Evolutionary conservation across 2,888 invertebrate species (phyloP), one percentile per base, ranked within the genome.

Genomic region (Dryadula phaetusa): DNA sequence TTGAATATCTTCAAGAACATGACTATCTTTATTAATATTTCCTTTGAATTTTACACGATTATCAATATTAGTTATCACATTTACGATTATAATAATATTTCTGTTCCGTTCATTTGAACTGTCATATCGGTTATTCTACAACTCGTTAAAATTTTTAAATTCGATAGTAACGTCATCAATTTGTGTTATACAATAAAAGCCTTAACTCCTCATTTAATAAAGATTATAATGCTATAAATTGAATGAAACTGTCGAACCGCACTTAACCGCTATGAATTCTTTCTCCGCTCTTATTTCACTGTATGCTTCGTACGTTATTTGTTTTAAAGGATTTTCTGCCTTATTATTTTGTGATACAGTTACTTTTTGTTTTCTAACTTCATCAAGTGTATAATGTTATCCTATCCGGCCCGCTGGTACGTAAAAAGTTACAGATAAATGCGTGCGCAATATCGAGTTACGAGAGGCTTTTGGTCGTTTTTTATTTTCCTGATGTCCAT

Each of bases 361-460:
- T 62, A 62, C 46, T 71, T 78, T 79, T 84, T 52, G 52, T 16
- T 60, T 73, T 71, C 14, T 0, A 5, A n/a, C 22, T 40, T 46
- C 20, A 32, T 20, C 34, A 61, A 44, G 18, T 47, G 64, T 58
- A 65, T 65, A 83, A 81, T 87, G 90, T 87, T 86, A 91, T 85
- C 83, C 83, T 84, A 90, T 87, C 85, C 87, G 82, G 82, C 72
- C 76, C 84, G 82, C 79, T 86, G 85, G 87, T 74, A 85, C 82
- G 86, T 87, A 84, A 88, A 87, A 87, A 84, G 86, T 83, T 85
- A 85, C 87, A 85, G 87, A 88, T 88, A 87, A 87, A 88, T 87
- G 87, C 86, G 82, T 85, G 82, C 79, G 77, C 81, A 80, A 85
- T 90, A 90, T 92, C 86, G 80, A 79, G 86, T 92, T 89, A 84